Conservation (phyloP, 2,113 vertebrate genomes). For the Menura novaehollandiae region DNA sequence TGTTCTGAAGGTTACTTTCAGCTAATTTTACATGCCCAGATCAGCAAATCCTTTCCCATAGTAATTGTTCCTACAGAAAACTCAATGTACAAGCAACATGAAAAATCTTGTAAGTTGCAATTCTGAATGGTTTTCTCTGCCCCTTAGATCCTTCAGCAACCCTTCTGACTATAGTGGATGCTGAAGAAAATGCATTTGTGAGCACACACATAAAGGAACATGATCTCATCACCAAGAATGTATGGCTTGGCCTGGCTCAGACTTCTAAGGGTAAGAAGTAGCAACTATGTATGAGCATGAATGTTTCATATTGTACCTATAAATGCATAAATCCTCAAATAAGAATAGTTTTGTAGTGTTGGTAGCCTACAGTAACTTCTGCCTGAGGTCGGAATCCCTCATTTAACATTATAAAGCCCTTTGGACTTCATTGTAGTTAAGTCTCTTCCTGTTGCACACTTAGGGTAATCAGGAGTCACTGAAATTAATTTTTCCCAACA, state of each 20-base stretch:
- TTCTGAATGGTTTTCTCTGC: conserved; percentile 1
- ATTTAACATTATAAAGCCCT: not conserved
- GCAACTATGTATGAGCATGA: not conserved
- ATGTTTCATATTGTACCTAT: not conserved
- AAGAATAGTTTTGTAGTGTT: not conserved
- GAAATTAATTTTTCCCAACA: not conserved
- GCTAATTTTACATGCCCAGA: not conserved
- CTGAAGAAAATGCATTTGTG: conserved; percentile 90
- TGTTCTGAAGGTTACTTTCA: not conserved
- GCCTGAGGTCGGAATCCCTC: not conserved
- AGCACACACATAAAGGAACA: conserved; percentile 75
- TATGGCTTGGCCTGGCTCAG: conserved; percentile 84
- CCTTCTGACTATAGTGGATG: conserved; percentile 81
- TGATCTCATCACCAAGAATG: conserved; percentile 80
- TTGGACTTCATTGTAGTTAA: not conserved
- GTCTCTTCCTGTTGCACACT: not conserved
- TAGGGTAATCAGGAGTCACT: not conserved
- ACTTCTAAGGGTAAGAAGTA: conserved; percentile 70
- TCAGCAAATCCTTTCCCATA: not conserved
- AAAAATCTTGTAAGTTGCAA: not conserved
- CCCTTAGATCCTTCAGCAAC: conserved; percentile 77
- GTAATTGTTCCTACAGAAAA: not conserved
- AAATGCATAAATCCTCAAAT: not conserved
- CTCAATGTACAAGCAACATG: not conserved
- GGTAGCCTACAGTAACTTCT: not conserved